Conservation (phyloP, 2,113 vertebrate species). For the Atractosteus spatula region DNA sequence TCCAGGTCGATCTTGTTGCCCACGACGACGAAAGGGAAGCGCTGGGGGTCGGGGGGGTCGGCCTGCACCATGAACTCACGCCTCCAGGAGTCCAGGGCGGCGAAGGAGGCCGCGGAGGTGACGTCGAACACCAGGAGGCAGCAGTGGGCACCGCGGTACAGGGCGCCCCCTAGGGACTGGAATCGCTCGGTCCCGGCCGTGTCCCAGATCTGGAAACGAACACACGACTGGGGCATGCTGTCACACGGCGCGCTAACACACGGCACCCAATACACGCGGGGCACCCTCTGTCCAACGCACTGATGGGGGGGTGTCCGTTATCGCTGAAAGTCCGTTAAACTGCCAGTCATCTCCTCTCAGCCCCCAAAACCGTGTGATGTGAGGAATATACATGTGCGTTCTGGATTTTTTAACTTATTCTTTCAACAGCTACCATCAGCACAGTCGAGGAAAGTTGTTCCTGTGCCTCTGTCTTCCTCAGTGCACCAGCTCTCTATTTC, state of each 20-base stretch:
- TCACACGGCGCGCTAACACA: neutral
- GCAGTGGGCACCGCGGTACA: conserved; percentile 51
- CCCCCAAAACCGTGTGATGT: too few species aligned
- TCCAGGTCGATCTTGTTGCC: conserved; percentile 57
- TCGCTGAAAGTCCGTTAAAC: neutral
- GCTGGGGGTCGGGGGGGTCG: conserved; percentile 32
- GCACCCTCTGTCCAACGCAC: too few species aligned
- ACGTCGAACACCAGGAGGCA: conserved; percentile 59
- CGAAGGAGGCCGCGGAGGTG: conserved; percentile 46
- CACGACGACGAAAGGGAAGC: conserved; percentile 55
- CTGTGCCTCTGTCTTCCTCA: too few species aligned
- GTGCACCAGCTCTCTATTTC: too few species aligned
- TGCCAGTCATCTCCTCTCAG: too few species aligned
- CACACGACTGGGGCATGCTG: too few species aligned
- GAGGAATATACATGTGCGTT: too few species aligned
- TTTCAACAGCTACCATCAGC: too few species aligned
- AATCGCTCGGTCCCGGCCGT: conserved; percentile 57
- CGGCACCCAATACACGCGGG: too few species aligned
- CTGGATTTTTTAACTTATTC: too few species aligned
- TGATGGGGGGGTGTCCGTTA: neutral
- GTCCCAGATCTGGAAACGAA: conserved; percentile 52
- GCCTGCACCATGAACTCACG: conserved; percentile 55
- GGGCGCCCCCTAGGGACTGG: conserved; percentile 47
- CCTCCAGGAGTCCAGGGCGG: conserved; percentile 43
- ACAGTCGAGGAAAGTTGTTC: too few species aligned